phyloP scores from a whole-genome alignment of 2,797 vertebrate species.

The Octomys mimax region DNA sequence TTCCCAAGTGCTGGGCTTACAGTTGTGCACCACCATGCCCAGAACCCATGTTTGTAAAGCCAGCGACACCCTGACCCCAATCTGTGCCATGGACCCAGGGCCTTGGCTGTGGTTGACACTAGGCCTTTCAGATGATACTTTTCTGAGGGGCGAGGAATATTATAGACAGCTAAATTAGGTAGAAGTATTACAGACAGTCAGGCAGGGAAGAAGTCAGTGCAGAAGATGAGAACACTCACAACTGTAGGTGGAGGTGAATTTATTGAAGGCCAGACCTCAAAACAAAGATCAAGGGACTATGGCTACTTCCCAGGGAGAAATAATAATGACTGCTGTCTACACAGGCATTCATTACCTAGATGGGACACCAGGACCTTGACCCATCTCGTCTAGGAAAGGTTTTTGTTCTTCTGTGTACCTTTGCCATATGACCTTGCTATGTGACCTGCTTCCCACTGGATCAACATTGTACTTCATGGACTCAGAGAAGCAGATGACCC shows the following conservation, averaged over 20 bases:
- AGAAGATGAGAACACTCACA: neutral
- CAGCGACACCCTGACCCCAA: neutral
- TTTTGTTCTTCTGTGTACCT: neutral
- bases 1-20: neutral
- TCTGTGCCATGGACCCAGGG: neutral
- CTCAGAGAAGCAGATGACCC: conserved; percentile 94
- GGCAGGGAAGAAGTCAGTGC: conserved; percentile 64
- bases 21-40: neutral
- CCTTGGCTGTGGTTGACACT: conserved; percentile 88
- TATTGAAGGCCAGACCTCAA: neutral
- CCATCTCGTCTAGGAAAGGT: neutral
- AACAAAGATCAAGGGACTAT: neutral
- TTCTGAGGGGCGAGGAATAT: conserved; percentile 85
- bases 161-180: neutral
- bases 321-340: neutral
- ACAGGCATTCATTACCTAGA: neutral
- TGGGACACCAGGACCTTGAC: neutral
- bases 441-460: too few relatives aligned
- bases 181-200: neutral
- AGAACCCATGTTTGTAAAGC: neutral
- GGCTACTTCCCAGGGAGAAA: neutral
- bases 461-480: conserved; percentile 90
- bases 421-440: neutral
- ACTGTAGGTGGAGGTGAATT: neutral
- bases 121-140: conserved; percentile 89